phyloP scores from a whole-genome alignment of 2,113 vertebrate species.

The Petrocephalus zakoni region DNA sequence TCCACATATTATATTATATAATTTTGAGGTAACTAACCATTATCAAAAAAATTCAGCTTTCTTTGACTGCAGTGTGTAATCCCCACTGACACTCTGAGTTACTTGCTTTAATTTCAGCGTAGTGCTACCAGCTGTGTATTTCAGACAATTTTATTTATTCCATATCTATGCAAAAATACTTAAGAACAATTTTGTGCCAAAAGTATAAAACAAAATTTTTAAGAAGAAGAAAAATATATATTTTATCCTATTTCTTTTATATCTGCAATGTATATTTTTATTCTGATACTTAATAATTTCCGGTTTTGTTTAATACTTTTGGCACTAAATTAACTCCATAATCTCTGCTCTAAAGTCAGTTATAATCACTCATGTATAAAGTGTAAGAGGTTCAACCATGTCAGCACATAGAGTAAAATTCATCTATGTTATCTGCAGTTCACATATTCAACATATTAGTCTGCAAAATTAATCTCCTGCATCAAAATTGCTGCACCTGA shows the following conservation, averaged over 20 bases:
- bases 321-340: neutral
- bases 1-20: neutral
- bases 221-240: too few relatives aligned
- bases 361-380: neutral
- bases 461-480: neutral
- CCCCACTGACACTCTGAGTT: neutral
- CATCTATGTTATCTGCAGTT: neutral
- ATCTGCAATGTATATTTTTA: too few relatives aligned
- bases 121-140: neutral
- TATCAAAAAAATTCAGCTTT: neutral
- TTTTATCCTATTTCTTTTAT: too few relatives aligned
- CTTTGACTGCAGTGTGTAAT: neutral
- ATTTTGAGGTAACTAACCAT: neutral
- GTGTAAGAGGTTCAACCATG: neutral
- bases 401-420: neutral
- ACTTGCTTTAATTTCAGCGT: neutral
- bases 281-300: too few relatives aligned
- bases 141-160: neutral
- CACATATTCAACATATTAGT: neutral
- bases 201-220: too few relatives aligned
- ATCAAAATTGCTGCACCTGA: neutral
- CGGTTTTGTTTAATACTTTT: too few relatives aligned
- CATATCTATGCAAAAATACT: neutral
- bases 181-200: neutral
- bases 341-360: neutral